phyloP scores from a whole-genome alignment of 2,888 invertebrate genomes.

The Zootermopsis nevadensis region DNA sequence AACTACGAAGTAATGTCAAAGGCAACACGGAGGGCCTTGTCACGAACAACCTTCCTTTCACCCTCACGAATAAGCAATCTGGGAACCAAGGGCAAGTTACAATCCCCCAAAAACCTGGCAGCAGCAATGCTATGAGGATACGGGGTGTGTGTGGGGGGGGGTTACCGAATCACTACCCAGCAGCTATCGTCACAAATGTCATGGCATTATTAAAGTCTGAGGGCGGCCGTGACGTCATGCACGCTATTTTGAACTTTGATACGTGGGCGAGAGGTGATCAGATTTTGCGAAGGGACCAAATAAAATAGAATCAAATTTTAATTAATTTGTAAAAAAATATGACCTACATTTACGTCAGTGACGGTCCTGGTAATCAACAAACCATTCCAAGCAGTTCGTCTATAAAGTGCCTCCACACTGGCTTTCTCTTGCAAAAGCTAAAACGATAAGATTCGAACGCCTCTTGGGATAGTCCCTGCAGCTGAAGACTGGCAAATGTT shows the following conservation, averaged over 20 bases:
- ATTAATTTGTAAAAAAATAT: too few species aligned
- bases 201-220: slow-evolving; percentile 30
- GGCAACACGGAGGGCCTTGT: background rate
- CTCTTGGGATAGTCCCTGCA: too few species aligned
- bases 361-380: too few species aligned
- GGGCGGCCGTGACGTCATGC: slow-evolving; percentile 10
- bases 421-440: too few species aligned
- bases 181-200: slow-evolving; percentile 12
- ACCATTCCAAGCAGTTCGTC: too few species aligned
- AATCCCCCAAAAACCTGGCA: background rate
- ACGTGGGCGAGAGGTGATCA: background rate
- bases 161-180: background rate
- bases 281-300: background rate
- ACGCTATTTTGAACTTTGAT: slow-evolving; percentile 14
- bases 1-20: background rate
- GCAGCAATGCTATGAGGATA: background rate
- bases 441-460: too few species aligned
- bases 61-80: background rate
- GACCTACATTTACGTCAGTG: too few species aligned
- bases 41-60: background rate
- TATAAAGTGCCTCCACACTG: too few species aligned
- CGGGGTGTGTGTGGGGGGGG: background rate
- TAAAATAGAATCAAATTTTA: background rate
- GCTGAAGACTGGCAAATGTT: too few species aligned
- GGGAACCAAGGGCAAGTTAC: background rate